Base-by-base conservation (phyloP, 2,888 invertebrate genomes). In the Xestia ashworthii region DNA sequence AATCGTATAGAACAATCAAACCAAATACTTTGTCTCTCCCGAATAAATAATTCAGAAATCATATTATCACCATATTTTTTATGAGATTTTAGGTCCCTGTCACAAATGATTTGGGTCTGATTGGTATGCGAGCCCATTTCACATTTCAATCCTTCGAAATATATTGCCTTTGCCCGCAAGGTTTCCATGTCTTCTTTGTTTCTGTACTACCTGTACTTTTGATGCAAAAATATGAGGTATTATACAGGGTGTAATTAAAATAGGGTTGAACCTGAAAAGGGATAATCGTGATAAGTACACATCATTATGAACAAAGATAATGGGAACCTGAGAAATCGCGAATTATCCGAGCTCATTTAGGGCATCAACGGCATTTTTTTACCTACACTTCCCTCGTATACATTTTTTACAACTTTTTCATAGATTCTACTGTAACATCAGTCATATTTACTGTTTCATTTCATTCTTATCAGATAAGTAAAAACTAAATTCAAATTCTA, bases 91-190 rank as follows among this genome's bases (percentile, higher is more conserved):
- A 44, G 68, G 14, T 78, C 22, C 73, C 11, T 73, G 78, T 78
- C 72, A 73, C 73, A 67, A 67, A 71, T 82, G 82, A 81, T 81
- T 81, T 73, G 82, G 82, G 81, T 81, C 46, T 78, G 82, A 81
- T 81, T 82, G 62, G 81, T 55, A 73, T 64, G 46, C 71, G 69
- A 25, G 73, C 70, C 81, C 70, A 70, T 78, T 78, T 81, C 82
- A 78, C 70, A 72, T 78, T 81, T 78, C 71, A 50, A 70, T 82
- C 72, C 66, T 62, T 62, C n/a, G 16, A 60, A 48, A 68, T 53
- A 80, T 71, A 75, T 80, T 55, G 55, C 62, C 55, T 25, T 38
- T 32, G 22, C 64, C 50, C 44, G 1, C 22, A 75, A 65, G 16
- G 38, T 67, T 74, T 74, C n/a, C 67, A 16, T 14, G 3, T 50